Conservation (phyloP, 2,113 vertebrate species). For the Tetraodon nigroviridis region DNA sequence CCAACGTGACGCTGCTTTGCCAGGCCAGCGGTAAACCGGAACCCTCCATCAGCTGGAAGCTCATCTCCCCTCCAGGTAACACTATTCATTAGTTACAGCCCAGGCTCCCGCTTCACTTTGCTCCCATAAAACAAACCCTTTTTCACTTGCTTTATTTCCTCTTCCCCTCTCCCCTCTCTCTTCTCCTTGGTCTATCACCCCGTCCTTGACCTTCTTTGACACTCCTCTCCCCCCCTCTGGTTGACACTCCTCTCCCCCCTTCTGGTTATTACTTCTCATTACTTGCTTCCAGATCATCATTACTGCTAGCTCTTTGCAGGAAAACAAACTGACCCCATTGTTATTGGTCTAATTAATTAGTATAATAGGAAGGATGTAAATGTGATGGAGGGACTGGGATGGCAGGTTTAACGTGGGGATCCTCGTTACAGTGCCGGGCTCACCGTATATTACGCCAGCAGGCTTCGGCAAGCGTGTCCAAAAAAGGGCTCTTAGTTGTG, state of each 20-base stretch:
- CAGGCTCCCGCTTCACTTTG: neutral
- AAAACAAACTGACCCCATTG: constrained; percentile 47
- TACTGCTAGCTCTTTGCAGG: constrained; percentile 38
- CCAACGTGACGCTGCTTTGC: constrained; percentile 77
- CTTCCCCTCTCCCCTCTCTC: neutral
- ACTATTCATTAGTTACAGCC: neutral
- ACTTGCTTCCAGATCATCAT: constrained; percentile 51
- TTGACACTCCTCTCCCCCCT: constrained; percentile 43
- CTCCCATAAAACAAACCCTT: neutral
- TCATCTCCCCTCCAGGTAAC: constrained; percentile 71
- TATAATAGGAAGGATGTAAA: constrained; percentile 54
- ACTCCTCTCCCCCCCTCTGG: constrained; percentile 37
- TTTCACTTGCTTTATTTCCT: neutral
- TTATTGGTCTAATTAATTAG: constrained; percentile 62
- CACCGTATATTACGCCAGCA: constrained; percentile 7
- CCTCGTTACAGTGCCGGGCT: constrained; percentile 11
- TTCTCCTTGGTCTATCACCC: constrained; percentile 14
- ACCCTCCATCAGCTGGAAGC: constrained; percentile 74
- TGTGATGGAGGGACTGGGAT: constrained; percentile 50
- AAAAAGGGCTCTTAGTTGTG: constrained; percentile 10
- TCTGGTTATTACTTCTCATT: constrained; percentile 48
- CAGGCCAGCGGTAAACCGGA: constrained; percentile 77
- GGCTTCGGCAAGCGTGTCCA: neutral
- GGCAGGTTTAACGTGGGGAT: constrained; percentile 31
- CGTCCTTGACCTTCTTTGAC: constrained; percentile 55